These are phyloP conservation scores for Dynastes grantii DNA, from an alignment of 2,888 invertebrate genomes.

Conservation along the genomic window DNA sequence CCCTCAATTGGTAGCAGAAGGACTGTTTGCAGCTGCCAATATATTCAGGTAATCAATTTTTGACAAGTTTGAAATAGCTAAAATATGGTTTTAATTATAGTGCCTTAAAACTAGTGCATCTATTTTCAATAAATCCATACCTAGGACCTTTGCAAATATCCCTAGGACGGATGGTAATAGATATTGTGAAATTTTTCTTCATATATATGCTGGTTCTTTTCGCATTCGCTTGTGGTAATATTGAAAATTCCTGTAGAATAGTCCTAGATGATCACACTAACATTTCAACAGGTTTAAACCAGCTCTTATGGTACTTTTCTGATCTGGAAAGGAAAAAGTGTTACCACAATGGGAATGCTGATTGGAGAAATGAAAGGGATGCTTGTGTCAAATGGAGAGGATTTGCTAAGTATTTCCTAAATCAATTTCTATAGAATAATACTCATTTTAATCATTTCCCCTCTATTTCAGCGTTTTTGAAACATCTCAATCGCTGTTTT, in stretches of 20 bases:
- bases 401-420: constrained; percentile 80
- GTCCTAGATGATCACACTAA: neutral
- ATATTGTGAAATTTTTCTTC: constrained; percentile 97
- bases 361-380: constrained; percentile 84
- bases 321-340: constrained; percentile 88
- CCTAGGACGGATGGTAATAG: constrained; percentile 93
- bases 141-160: constrained; percentile 95
- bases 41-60: constrained; percentile 80
- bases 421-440: constrained; percentile 60
- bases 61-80: neutral
- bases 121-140: constrained; percentile 97
- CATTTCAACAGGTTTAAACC: constrained; percentile 79
- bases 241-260: constrained; percentile 7
- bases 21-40: constrained; percentile 95
- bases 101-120: constrained; percentile 95
- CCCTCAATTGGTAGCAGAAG: constrained; percentile 93
- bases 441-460: constrained; percentile 36
- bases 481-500: constrained; percentile 94
- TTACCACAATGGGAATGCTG: constrained; percentile 81
- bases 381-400: constrained; percentile 90
- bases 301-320: constrained; percentile 95
- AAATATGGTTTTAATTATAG: constrained; percentile 71
- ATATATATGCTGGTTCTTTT: constrained; percentile 94
- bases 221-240: constrained; percentile 93
- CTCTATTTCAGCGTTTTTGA: constrained; percentile 84